Base-by-base conservation (phyloP, 1,140 invertebrate species). In the Atopsyche davidsoni region DNA sequence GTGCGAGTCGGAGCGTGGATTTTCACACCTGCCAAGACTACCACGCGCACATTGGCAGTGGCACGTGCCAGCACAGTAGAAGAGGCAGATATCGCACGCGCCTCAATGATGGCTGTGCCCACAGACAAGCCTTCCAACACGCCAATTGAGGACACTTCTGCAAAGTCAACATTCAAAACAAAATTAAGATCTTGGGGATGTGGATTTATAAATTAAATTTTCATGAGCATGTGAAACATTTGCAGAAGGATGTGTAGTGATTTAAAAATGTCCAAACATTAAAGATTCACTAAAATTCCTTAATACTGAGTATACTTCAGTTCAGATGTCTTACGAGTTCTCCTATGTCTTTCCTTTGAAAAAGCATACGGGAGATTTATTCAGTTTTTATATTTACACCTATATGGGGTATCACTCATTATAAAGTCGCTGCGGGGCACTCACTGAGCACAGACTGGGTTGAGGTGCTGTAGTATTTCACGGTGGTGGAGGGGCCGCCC, bases 401-500 rank as follows among this genome's bases (percentile, higher is more conserved):
- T 28, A 28, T 28, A 7, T 28, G n/a, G 7, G n/a, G n/a, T 7
- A 28, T 7, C 25, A 28, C n/a, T n/a, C n/a, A n/a, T n/a, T n/a
- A n/a, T n/a, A n/a, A n/a, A n/a, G n/a, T n/a, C n/a, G n/a, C n/a
- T n/a, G n/a, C n/a, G n/a, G n/a, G n/a, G n/a, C n/a, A n/a, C 16
- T 9, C 14, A 16, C 39, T 41, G 39, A 48, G 22, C 47, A 35
- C 21, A n/a, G 25, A 18, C 11, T 13, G 11, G 2, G 19, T 32
- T n/a, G 40, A 22, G 36, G 3, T 35, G 23, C 18, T 31, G 2
- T 35, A 16, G 19, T 42, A 50, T 35, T 24, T 31, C 2, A 50
- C n/a, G 24, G 55, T 9, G 50, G 48, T 9, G 55, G 55, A 4
- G 55, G n/a, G 55, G 1, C 55, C 55, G 6, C 55, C 55, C 7